Percentiles rank a stretch among this genome's conserved stretches.
phyloP scores from a whole-genome alignment of 2,797 vertebrate genomes.

The Mustela erminea region DNA sequence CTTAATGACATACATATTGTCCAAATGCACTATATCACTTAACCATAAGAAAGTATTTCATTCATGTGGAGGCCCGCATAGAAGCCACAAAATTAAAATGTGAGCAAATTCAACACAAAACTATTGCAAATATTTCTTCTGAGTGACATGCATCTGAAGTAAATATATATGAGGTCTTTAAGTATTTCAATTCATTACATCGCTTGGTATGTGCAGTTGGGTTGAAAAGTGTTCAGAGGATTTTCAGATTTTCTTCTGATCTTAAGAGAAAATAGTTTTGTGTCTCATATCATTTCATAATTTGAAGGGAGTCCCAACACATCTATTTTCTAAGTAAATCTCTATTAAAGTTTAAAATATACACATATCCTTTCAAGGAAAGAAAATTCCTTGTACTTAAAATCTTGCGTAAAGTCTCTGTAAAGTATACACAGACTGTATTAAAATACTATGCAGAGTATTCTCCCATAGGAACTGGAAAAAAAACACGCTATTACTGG shows the following conservation, averaged over 20 bases:
- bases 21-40: neutral
- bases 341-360: constrained; percentile 42
- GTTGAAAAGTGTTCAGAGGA: neutral
- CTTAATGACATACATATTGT: constrained; percentile 24
- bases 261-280: constrained; percentile 33
- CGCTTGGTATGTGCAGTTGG: neutral
- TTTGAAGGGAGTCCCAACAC: neutral
- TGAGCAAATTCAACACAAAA: constrained; percentile 26
- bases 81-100: constrained; percentile 5
- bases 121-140: constrained; percentile 11
- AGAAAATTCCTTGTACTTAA: neutral
- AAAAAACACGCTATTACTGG: neutral
- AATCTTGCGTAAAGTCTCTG: neutral
- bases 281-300: constrained; percentile 3
- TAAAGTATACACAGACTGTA: neutral
- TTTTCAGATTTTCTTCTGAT: constrained; percentile 50
- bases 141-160: neutral
- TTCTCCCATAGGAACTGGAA: neutral
- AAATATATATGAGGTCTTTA: constrained; percentile 1
- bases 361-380: constrained; percentile 25
- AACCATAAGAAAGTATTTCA: constrained; percentile 31
- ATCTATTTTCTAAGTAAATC: constrained; percentile 31
- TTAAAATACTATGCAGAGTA: neutral
- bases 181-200: constrained; percentile 32
- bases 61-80: neutral